A percentile compares a stretch with the other conserved stretches of the same genome.
These are phyloP conservation scores for Eriocheir sinensis DNA, from an alignment of 1,140 invertebrate genomes.

Conservation along the genomic window DNA sequence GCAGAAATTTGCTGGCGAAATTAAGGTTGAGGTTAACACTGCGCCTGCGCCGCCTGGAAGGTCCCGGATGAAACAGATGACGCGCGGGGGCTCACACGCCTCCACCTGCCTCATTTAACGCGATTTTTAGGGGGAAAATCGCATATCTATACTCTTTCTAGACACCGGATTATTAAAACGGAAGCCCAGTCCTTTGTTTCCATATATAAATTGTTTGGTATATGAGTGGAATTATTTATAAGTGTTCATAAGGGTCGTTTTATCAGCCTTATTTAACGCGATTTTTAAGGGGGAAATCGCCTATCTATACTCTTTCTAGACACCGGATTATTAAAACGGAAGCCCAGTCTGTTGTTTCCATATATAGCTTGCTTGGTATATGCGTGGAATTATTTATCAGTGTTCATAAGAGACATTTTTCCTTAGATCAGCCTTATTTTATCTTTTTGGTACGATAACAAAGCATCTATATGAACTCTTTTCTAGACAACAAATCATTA, in stretches of 20 bases:
- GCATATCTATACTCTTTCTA: too few relatives aligned
- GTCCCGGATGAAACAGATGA: constrained; percentile 49
- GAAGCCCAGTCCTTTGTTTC: neutral
- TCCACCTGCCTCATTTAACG: neutral
- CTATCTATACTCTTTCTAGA: too few relatives aligned
- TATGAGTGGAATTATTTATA: too few relatives aligned
- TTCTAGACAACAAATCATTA: neutral
- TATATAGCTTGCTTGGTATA: neutral
- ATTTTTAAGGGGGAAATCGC: too few relatives aligned
- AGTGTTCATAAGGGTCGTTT: too few relatives aligned
- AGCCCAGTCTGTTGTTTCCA: neutral
- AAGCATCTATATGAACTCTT: neutral
- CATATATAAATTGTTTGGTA: neutral
- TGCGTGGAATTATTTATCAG: too few relatives aligned
- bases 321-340: too few relatives aligned
- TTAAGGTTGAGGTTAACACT: constrained; percentile 74
- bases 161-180: too few relatives aligned
- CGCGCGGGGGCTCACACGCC: neutral
- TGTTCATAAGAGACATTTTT: too few relatives aligned
- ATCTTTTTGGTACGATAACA: neutral
- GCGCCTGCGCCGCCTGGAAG: constrained; percentile 59
- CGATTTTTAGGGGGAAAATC: too few relatives aligned
- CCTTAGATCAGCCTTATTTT: neutral
- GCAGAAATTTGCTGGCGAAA: constrained; percentile 71
- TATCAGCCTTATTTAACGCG: neutral